phyloP scores from a whole-genome alignment of 2,888 invertebrate genomes.

The Rhodophaea formosa region DNA sequence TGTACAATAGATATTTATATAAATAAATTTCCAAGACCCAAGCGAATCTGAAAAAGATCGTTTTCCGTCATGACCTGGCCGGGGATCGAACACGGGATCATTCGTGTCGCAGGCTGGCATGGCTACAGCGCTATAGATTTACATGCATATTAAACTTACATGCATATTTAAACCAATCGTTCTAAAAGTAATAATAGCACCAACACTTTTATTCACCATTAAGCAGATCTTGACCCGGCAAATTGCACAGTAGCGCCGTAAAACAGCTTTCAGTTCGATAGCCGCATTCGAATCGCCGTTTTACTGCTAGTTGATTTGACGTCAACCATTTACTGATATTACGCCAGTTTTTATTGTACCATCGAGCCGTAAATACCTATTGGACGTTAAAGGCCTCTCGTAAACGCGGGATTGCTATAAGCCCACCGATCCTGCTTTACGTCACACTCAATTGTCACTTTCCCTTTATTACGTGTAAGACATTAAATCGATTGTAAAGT shows the following conservation, averaged over 20 bases:
- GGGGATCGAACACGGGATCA: too few species aligned
- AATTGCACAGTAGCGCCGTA: conserved; percentile 17
- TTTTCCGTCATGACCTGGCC: too few species aligned
- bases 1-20: too few species aligned
- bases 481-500: conserved; percentile 53
- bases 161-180: too few species aligned
- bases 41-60: too few species aligned
- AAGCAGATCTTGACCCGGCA: neutral
- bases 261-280: conserved; percentile 16
- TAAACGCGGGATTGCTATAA: conserved; percentile 65
- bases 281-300: conserved; percentile 27
- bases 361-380: conserved; percentile 61
- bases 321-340: conserved; percentile 72
- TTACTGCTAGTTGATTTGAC: conserved; percentile 53
- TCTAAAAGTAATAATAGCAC: neutral
- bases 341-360: conserved; percentile 66
- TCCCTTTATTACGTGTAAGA: conserved; percentile 57
- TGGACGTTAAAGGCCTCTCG: conserved; percentile 64
- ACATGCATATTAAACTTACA: too few species aligned
- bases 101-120: too few species aligned
- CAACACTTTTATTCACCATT: neutral
- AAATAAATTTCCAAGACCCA: too few species aligned
- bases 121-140: too few species aligned
- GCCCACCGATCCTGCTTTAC: conserved; percentile 70
- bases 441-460: conserved; percentile 61